Evolutionary conservation across 2,113 vertebrate species (phyloP).

Genomic region (Nothoprocta perdicaria): DNA sequence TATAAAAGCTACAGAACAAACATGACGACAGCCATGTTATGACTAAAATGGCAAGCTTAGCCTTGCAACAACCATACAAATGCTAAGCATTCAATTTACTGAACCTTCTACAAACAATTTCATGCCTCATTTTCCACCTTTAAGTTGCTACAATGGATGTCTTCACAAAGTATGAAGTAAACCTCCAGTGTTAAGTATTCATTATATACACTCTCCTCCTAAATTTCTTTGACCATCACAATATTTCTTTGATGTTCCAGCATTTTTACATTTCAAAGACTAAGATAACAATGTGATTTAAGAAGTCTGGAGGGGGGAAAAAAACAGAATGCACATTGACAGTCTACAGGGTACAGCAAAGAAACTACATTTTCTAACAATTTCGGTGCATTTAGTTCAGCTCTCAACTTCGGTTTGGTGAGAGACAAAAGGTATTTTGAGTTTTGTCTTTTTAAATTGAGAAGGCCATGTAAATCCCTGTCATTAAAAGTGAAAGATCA

Average conservation of each 20-base stretch:
- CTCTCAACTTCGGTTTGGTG: conserved; percentile 41
- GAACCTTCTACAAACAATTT: conserved; percentile 75
- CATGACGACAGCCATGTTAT: not conserved
- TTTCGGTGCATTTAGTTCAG: conserved; percentile 7
- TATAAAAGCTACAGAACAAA: conserved; percentile 40
- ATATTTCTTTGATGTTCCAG: conserved; percentile 78
- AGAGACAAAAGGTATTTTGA: not conserved
- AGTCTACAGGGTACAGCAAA: not conserved
- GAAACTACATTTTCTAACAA: conserved; percentile 7
- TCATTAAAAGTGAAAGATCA: not conserved
- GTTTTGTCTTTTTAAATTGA: not conserved
- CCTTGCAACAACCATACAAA: conserved; percentile 42
- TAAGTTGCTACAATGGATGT: conserved; percentile 65
- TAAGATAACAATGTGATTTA: conserved; percentile 80
- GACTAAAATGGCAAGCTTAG: conserved; percentile 35
- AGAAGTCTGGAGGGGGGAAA: conserved; percentile 70
- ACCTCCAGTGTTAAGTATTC: conserved; percentile 68
- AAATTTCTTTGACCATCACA: conserved; percentile 76
- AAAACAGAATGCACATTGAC: conserved; percentile 47
- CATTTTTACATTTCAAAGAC: conserved; percentile 81
- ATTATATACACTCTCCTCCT: conserved; percentile 67
- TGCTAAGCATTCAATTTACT: conserved; percentile 65
- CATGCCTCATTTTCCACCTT: conserved; percentile 74
- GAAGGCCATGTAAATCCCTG: not conserved
- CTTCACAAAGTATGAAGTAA: conserved; percentile 36